A percentile compares a stretch with the other conserved stretches of the same genome.
Conservation (phyloP, 2,888 invertebrate species). For the Tetragonula carbonaria region DNA sequence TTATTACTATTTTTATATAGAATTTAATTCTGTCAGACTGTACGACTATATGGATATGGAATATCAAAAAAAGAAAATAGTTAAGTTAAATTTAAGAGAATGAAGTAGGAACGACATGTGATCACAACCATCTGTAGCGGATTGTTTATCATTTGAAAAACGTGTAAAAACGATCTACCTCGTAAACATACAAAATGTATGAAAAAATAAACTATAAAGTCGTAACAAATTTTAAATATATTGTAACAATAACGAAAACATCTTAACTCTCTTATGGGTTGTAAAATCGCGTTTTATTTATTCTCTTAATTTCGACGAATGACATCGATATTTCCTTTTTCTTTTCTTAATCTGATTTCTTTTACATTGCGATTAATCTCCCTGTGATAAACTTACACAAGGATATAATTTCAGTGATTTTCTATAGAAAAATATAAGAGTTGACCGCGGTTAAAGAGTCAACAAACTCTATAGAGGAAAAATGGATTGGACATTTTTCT, state of each 20-base stretch:
- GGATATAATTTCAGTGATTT: too few relatives aligned
- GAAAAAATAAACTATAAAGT: slow-evolving; percentile 33
- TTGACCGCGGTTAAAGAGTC: too few relatives aligned
- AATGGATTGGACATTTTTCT: background rate
- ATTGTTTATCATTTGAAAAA: background rate
- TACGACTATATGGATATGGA: background rate
- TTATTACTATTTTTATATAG: background rate
- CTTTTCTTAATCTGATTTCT: too few relatives aligned
- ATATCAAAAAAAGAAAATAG: background rate
- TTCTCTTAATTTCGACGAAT: too few relatives aligned
- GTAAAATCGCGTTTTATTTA: too few relatives aligned
- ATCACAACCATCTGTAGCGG: slow-evolving; percentile 1
- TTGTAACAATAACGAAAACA: background rate
- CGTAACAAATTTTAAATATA: slow-evolving; percentile 22
- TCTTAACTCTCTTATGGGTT: background rate
- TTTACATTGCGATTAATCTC: too few relatives aligned
- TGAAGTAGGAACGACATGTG: background rate
- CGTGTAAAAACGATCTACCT: background rate
- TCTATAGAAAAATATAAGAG: too few relatives aligned
- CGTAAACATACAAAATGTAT: background rate
- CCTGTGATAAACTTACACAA: too few relatives aligned
- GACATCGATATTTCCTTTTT: too few relatives aligned
- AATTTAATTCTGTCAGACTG: background rate
- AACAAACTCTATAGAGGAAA: background rate
- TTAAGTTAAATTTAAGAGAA: background rate